Evolutionary conservation across 1,140 invertebrate species (phyloP).

Genomic region (Spodoptera litura): DNA sequence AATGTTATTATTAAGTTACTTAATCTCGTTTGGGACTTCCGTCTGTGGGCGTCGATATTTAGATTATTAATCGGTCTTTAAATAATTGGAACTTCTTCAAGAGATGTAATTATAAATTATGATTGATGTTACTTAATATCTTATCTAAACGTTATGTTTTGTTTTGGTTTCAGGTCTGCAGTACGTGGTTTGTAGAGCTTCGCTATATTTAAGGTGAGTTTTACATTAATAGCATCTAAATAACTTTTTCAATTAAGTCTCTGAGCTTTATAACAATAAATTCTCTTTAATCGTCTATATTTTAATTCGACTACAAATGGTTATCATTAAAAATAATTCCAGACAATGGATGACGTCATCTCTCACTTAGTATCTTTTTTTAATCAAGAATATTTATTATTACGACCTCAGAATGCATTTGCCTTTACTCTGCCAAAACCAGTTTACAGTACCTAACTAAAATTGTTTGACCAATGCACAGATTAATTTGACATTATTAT

Average conservation of each 20-base stretch:
- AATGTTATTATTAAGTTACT: conserved; percentile 59
- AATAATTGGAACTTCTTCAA: conserved; percentile 22
- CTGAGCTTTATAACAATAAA: too few species aligned
- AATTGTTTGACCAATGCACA: background rate
- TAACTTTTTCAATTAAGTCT: too few species aligned
- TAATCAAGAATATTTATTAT: background rate
- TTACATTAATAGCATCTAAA: background rate
- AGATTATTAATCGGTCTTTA: conserved; percentile 37
- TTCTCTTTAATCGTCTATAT: too few species aligned
- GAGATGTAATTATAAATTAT: conserved; percentile 15
- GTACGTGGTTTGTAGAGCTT: conserved; percentile 40
- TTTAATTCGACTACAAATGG: too few species aligned
- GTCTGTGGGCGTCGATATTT: conserved; percentile 53
- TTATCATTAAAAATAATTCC: too few species aligned
- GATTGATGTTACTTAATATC: conserved; percentile 21
- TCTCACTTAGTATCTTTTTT: background rate
- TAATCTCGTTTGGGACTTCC: conserved; percentile 63
- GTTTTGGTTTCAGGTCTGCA: conserved; percentile 48
- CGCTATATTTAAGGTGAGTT: conserved; percentile 49
- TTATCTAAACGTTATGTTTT: conserved; percentile 18
- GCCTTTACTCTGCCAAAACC: background rate
- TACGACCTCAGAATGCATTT: background rate
- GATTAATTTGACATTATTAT: conserved; percentile 18
- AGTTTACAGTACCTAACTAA: background rate
- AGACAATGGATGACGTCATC: background rate